phyloP scores from a whole-genome alignment of 2,888 invertebrate genomes.

The Zonitis immaculata region DNA sequence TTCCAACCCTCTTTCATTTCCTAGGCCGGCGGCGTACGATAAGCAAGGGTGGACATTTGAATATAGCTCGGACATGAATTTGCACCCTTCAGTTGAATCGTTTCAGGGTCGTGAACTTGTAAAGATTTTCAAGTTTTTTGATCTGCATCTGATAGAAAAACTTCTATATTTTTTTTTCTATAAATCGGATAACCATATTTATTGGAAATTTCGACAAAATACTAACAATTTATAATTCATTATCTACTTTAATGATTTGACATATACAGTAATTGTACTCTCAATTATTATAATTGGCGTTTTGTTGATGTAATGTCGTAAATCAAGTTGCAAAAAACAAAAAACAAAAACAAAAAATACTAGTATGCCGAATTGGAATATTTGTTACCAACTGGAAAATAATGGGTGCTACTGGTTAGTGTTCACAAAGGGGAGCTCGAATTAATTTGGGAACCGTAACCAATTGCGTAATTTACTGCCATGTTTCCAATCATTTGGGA shows the following conservation, averaged over 20 bases:
- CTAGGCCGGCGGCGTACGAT: constrained; percentile 33
- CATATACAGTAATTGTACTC: not conserved
- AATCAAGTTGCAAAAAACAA: too few species aligned
- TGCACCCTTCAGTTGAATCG: constrained; percentile 32
- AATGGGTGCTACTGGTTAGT: not conserved
- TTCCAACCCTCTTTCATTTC: constrained; percentile 42
- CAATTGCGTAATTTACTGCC: constrained; percentile 6
- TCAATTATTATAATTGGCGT: constrained; percentile 1
- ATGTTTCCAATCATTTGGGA: constrained; percentile 4
- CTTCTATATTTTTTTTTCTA: too few species aligned
- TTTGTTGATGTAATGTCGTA: not conserved
- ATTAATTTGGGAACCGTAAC: constrained; percentile 7
- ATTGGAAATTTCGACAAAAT: too few species aligned
- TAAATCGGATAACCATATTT: too few species aligned
- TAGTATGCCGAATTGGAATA: not conserved
- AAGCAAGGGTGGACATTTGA: constrained; percentile 35
- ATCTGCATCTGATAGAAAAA: too few species aligned
- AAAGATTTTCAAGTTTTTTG: too few species aligned
- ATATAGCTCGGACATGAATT: constrained; percentile 38
- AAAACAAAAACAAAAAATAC: too few species aligned
- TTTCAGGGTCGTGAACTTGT: constrained; percentile 22
- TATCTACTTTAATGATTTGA: too few species aligned
- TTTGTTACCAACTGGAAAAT: not conserved
- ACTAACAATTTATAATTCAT: too few species aligned
- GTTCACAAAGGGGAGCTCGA: not conserved